phyloP scores from a whole-genome alignment of 2,797 vertebrate species.

The Danio aesculapii region DNA sequence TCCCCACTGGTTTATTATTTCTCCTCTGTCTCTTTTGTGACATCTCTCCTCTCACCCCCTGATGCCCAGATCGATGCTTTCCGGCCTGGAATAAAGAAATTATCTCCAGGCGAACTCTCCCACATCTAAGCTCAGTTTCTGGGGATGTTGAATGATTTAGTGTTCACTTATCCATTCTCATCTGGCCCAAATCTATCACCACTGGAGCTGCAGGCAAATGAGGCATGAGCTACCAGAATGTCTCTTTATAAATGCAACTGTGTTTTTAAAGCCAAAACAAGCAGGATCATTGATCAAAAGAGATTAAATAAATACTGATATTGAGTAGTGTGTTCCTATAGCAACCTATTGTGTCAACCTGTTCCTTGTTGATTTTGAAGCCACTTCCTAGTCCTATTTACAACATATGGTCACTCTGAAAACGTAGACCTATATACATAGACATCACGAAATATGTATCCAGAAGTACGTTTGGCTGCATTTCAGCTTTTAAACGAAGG shows the following conservation, averaged over 20 bases:
- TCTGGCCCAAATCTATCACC: constrained; percentile 60
- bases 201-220: constrained; percentile 60
- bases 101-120: constrained; percentile 68
- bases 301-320: background rate
- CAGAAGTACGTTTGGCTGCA: no score
- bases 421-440: no score
- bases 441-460: no score
- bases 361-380: no score
- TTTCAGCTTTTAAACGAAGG: no score
- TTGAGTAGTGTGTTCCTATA: no score
- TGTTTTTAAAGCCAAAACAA: constrained; percentile 1
- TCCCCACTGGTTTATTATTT: constrained; percentile 46
- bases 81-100: constrained; percentile 77
- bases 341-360: no score
- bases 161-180: constrained; percentile 59
- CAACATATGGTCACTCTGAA: no score
- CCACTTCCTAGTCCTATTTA: no score
- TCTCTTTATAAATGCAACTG: constrained; percentile 46
- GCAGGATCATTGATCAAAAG: constrained; percentile 42
- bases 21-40: constrained; percentile 33
- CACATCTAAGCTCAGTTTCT: constrained; percentile 71
- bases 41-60: constrained; percentile 49
- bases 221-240: constrained; percentile 58
- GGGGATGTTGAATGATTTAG: constrained; percentile 69
- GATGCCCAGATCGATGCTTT: constrained; percentile 74